Evolutionary conservation across 2,888 invertebrate genomes (phyloP).

Genomic region (Eutolmus rufibarbis): DNA sequence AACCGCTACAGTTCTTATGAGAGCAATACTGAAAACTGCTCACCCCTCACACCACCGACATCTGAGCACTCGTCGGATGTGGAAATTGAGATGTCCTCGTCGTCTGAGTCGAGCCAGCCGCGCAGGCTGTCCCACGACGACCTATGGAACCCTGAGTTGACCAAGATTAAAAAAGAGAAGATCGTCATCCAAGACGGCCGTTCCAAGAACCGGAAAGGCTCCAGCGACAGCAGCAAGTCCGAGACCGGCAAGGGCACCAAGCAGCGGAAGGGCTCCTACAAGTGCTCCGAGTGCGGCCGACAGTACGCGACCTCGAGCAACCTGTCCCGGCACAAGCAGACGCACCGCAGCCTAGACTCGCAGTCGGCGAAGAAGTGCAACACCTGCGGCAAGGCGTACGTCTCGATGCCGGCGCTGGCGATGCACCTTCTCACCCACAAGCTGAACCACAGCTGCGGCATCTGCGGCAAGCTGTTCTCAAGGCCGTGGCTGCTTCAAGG

Average conservation of each 20-base stretch:
- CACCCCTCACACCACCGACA: constrained; percentile 72
- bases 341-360: constrained; percentile 92
- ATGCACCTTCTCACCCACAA: constrained; percentile 94
- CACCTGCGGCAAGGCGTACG: constrained; percentile 95
- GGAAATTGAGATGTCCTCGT: constrained; percentile 65
- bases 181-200: constrained; percentile 64
- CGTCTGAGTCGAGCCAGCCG: constrained; percentile 54
- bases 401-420: constrained; percentile 96
- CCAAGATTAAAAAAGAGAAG: constrained; percentile 43
- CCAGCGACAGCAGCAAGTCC: neutral
- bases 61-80: constrained; percentile 78
- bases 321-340: constrained; percentile 88
- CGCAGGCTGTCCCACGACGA: constrained; percentile 38
- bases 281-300: constrained; percentile 87
- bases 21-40: constrained; percentile 63
- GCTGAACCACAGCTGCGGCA: constrained; percentile 87
- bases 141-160: constrained; percentile 45
- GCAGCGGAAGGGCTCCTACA: constrained; percentile 65
- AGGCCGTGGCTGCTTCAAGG: constrained; percentile 93
- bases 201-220: constrained; percentile 63
- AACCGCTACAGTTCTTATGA: constrained; percentile 62
- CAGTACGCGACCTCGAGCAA: constrained; percentile 92
- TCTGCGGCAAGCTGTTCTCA: constrained; percentile 94
- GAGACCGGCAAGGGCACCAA: constrained; percentile 20
- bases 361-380: constrained; percentile 93